Evolutionary conservation across 1,140 invertebrate genomes (phyloP).

Genomic region (Aricia agestis): DNA sequence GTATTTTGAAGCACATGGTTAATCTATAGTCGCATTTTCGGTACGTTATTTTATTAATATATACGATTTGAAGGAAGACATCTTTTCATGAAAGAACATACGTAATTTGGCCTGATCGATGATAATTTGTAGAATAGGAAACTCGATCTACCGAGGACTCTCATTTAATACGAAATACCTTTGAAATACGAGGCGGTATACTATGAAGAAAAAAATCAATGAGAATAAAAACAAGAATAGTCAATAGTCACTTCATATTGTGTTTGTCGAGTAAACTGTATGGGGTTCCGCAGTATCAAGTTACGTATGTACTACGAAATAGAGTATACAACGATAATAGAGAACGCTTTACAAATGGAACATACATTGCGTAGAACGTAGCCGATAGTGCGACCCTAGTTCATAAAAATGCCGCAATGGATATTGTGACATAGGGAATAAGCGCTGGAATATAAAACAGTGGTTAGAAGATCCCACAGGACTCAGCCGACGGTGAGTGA

Average conservation of each 20-base stretch:
- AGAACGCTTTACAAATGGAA: background rate
- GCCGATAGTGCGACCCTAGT: background rate
- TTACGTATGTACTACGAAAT: slow-evolving; percentile 41
- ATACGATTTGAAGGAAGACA: no score
- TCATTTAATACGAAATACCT: slow-evolving; percentile 51
- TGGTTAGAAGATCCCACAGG: slow-evolving; percentile 47
- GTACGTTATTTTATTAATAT: no score
- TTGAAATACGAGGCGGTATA: slow-evolving; percentile 60
- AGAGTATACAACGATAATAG: slow-evolving; percentile 15
- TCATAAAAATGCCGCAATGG: slow-evolving; percentile 37
- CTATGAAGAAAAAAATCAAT: slow-evolving; percentile 57
- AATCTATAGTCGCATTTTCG: no score
- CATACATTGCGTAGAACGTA: slow-evolving; percentile 33
- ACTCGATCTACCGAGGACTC: slow-evolving; percentile 40
- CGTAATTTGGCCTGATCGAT: slow-evolving; percentile 22
- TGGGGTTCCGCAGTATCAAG: slow-evolving; percentile 59
- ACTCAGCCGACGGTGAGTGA: slow-evolving; percentile 58
- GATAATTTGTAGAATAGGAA: slow-evolving; percentile 46
- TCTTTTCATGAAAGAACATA: background rate
- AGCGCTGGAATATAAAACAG: slow-evolving; percentile 29
- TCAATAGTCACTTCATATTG: slow-evolving; percentile 73
- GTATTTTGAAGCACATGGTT: no score
- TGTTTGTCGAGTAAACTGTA: slow-evolving; percentile 66
- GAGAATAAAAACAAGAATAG: slow-evolving; percentile 66
- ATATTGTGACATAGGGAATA: slow-evolving; percentile 15